phyloP scores from a whole-genome alignment of 1,140 invertebrate genomes.

The Brevipalpus yothersi region DNA sequence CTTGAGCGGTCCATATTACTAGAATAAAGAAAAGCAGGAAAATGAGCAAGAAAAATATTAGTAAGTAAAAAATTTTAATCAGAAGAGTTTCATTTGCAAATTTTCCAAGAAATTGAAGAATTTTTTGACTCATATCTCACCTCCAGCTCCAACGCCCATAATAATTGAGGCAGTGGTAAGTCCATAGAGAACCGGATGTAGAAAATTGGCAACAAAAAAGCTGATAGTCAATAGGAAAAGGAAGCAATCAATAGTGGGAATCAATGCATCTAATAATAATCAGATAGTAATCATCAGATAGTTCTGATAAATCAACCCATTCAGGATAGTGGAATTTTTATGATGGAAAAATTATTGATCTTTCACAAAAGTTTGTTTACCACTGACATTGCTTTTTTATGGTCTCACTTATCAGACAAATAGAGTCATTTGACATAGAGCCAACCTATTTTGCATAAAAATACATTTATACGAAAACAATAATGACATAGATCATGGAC shows the following conservation, averaged over 20 bases:
- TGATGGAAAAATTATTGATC: too few species aligned
- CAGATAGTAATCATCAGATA: neutral
- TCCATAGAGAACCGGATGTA: constrained; percentile 51
- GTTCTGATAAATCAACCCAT: neutral
- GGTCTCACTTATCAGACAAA: too few species aligned
- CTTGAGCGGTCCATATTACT: constrained; percentile 42
- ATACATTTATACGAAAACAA: too few species aligned
- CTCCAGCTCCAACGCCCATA: constrained; percentile 63
- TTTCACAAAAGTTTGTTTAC: too few species aligned
- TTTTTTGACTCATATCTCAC: constrained; percentile 36
- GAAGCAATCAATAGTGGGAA: neutral
- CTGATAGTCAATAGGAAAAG: constrained; percentile 11
- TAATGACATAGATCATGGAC: too few species aligned
- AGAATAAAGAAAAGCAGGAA: neutral
- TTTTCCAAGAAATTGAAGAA: too few species aligned
- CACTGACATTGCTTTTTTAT: too few species aligned
- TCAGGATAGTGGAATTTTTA: too few species aligned
- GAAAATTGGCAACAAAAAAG: constrained; percentile 34
- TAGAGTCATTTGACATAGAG: too few species aligned
- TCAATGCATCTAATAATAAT: neutral
- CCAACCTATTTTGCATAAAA: too few species aligned
- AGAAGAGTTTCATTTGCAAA: too few species aligned
- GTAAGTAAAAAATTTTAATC: neutral
- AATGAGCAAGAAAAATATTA: neutral
- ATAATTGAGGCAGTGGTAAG: constrained; percentile 58